A percentile compares a stretch with the other conserved stretches of the same genome.
Evolutionary conservation across 2,888 invertebrate species (phyloP).

Genomic region (Neocrepidodera transversa): DNA sequence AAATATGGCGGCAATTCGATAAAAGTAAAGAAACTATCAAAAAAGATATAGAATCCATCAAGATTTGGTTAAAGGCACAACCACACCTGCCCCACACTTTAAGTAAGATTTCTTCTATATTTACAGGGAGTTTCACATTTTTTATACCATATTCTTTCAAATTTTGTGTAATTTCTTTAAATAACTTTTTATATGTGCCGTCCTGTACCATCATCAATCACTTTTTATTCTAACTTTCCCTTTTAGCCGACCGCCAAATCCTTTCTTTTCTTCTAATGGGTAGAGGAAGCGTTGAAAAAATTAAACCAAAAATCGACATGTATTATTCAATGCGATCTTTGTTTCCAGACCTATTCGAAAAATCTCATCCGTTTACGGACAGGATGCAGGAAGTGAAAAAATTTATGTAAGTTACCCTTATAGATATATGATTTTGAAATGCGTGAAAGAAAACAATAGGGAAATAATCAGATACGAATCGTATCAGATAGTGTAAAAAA

Average conservation of each 20-base stretch:
- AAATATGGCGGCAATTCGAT: constrained; percentile 13
- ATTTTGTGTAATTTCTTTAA: background rate
- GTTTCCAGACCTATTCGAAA: constrained; percentile 33
- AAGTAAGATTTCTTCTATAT: constrained; percentile 11
- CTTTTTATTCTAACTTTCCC: background rate
- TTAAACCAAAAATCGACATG: constrained; percentile 37
- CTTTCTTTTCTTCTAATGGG: constrained; percentile 26
- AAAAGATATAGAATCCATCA: constrained; percentile 20
- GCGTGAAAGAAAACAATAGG: no score
- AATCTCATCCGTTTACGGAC: constrained; percentile 21
- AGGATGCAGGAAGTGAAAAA: constrained; percentile 24
- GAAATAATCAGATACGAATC: no score
- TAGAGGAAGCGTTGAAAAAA: constrained; percentile 37
- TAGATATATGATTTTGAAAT: no score
- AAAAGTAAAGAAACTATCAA: constrained; percentile 14
- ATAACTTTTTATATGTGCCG: background rate
- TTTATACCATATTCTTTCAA: no score
- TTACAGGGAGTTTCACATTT: no score
- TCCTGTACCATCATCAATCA: no score
- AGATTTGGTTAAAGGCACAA: constrained; percentile 14
- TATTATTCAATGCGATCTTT: constrained; percentile 36
- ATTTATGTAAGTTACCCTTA: constrained; percentile 30
- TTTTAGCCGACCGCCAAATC: constrained; percentile 28
- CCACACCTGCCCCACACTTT: constrained; percentile 17
- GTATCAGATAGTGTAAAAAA: no score